These are phyloP conservation scores for Notocelia uddmanniana DNA, from an alignment of 2,888 invertebrate genomes.

Conservation along the genomic window DNA sequence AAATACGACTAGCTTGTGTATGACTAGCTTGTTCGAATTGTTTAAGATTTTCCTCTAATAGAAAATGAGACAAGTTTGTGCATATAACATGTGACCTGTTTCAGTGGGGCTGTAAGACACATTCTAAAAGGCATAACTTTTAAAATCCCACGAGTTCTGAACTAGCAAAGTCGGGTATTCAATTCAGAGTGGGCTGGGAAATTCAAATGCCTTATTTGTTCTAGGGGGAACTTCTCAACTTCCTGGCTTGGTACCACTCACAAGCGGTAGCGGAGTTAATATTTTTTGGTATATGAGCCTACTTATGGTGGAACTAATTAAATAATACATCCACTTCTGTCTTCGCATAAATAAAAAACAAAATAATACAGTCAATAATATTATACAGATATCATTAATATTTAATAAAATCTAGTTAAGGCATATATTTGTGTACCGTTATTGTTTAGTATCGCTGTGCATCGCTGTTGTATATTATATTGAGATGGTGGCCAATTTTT, in stretches of 20 bases:
- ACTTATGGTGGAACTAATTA: too few species aligned
- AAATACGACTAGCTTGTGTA: too few species aligned
- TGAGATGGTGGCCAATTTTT: too few species aligned
- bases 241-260: conserved; percentile 8
- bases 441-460: too few species aligned
- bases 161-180: conserved; percentile 44
- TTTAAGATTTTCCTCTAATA: not conserved
- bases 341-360: too few species aligned
- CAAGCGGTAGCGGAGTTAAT: conserved; percentile 3
- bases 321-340: too few species aligned
- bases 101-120: conserved; percentile 29
- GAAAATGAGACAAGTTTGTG: not conserved
- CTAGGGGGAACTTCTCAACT: conserved; percentile 45
- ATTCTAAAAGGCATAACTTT: conserved; percentile 41
- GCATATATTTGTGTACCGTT: too few species aligned
- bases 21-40: too few species aligned
- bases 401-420: too few species aligned
- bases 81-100: conserved; percentile 9
- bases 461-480: too few species aligned
- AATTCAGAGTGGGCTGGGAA: conserved; percentile 46
- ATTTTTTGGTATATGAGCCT: not conserved
- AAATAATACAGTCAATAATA: too few species aligned
- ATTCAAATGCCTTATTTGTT: conserved; percentile 47
- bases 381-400: too few species aligned
- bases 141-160: conserved; percentile 42